Evolutionary conservation across 2,113 vertebrate genomes (phyloP).

Genomic region (Arizona elegans): DNA sequence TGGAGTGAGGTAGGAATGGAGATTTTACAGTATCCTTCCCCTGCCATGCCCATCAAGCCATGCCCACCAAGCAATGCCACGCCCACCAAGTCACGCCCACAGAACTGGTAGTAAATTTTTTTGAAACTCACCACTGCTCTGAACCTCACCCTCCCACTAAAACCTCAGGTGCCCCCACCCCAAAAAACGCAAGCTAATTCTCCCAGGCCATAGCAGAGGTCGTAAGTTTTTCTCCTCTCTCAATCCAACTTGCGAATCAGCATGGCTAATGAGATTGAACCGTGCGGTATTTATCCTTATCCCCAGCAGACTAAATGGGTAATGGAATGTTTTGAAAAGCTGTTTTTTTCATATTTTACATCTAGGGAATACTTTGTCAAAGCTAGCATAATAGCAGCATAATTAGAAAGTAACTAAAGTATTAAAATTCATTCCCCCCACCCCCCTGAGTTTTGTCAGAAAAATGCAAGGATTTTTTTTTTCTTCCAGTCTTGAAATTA

Average conservation of each 20-base stretch:
- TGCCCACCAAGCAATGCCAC: no score
- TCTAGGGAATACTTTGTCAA: conserved; percentile 58
- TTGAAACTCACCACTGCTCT: not conserved
- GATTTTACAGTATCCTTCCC: no score
- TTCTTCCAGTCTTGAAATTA: conserved; percentile 54
- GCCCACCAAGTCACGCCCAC: no score
- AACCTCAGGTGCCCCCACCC: not conserved
- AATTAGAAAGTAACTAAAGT: conserved; percentile 65
- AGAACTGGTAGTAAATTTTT: no score
- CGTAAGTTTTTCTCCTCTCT: conserved; percentile 46
- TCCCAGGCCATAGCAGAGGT: conserved; percentile 4
- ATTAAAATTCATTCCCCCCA: conserved; percentile 64
- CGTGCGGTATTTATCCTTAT: conserved; percentile 66
- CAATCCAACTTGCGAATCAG: conserved; percentile 51
- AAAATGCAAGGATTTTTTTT: conserved; percentile 54
- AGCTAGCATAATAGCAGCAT: conserved; percentile 55
- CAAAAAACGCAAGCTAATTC: not conserved
- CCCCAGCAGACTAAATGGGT: conserved; percentile 62
- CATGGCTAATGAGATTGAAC: conserved; percentile 51
- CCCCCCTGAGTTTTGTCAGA: conserved; percentile 59
- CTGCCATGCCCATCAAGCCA: no score
- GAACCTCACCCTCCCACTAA: not conserved
- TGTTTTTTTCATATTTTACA: conserved; percentile 62
- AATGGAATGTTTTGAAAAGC: conserved; percentile 69
- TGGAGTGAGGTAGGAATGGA: no score